phyloP scores from a whole-genome alignment of 2,888 invertebrate species.

The Cantharis lateralis region DNA sequence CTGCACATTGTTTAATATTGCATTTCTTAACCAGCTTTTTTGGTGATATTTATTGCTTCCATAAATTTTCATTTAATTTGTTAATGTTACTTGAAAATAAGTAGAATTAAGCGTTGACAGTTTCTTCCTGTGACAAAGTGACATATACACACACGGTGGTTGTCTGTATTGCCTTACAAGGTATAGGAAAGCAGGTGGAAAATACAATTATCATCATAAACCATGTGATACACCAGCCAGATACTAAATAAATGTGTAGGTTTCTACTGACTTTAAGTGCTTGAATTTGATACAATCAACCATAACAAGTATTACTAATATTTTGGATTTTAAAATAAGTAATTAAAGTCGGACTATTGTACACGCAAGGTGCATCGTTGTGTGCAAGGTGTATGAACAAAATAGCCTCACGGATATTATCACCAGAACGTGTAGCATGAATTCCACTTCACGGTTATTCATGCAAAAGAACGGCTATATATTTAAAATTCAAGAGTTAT shows the following conservation, averaged over 20 bases:
- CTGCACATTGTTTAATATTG: not conserved
- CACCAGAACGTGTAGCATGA: conserved; percentile 33
- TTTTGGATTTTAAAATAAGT: conserved; percentile 12
- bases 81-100: not conserved
- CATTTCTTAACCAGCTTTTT: not conserved
- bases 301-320: conserved; percentile 14
- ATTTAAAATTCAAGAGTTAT: not conserved
- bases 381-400: conserved; percentile 37
- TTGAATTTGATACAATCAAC: conserved; percentile 19
- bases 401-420: conserved; percentile 27
- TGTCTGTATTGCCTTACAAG: not conserved
- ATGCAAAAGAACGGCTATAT: conserved; percentile 22
- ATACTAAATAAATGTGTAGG: conserved; percentile 37
- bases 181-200: conserved; percentile 32
- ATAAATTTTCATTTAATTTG: not conserved
- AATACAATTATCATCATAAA: conserved; percentile 35
- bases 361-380: conserved; percentile 36
- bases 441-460: conserved; percentile 35
- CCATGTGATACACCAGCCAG: conserved; percentile 39
- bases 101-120: conserved; percentile 18
- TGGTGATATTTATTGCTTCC: not conserved
- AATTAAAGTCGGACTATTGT: conserved; percentile 27
- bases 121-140: conserved; percentile 22
- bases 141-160: conserved; percentile 5
- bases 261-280: conserved; percentile 23